Evolutionary conservation across 35 echinoderm and acorn worm species (phyloP).

Genomic region (Lytechinus pictus): DNA sequence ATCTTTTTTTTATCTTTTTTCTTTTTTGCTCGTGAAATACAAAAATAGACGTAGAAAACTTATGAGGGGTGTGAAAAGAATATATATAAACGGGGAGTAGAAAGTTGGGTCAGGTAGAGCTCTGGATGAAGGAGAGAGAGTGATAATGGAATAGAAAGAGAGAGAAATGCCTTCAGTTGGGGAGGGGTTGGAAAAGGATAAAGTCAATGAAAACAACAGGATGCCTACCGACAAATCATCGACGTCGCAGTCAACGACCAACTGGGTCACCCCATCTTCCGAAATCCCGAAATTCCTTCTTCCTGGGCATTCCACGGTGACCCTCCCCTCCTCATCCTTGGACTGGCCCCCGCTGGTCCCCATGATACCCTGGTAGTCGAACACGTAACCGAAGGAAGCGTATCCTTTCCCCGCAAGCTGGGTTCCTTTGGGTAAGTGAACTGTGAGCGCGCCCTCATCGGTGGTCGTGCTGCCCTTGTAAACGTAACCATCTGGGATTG

Average conservation of each 20-base stretch:
- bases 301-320: not conserved
- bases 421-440: not conserved
- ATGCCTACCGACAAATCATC: not conserved
- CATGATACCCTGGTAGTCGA: not conserved
- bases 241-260: not conserved
- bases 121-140: not conserved
- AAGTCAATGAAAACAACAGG: not conserved
- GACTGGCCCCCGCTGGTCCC: not conserved
- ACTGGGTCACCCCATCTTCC: not conserved
- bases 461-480: not conserved
- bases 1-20: no score
- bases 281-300: not conserved
- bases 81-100: no score
- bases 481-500: not conserved
- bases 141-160: not conserved
- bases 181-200: not conserved
- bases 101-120: no score
- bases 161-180: not conserved
- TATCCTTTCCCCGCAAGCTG: not conserved
- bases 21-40: no score
- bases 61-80: no score
- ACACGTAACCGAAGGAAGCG: not conserved
- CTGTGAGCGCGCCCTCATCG: not conserved
- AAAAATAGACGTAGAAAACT: no score
- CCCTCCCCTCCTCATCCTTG: not conserved